phyloP scores from a whole-genome alignment of 2,888 invertebrate species.

The Brenthis ino region DNA sequence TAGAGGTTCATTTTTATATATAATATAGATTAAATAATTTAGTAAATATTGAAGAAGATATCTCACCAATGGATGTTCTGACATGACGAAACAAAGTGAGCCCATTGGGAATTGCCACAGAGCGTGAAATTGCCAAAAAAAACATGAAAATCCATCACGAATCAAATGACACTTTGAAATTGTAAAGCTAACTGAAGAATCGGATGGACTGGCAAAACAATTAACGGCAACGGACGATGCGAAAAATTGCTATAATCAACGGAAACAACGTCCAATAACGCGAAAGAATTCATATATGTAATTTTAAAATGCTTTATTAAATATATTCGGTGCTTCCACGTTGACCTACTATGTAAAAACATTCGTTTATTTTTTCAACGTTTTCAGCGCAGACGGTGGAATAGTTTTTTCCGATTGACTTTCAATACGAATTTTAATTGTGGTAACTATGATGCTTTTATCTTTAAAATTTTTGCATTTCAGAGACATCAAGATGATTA shows the following conservation, averaged over 20 bases:
- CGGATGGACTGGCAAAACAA: constrained; percentile 74
- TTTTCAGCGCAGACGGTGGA: constrained; percentile 24
- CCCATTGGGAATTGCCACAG: constrained; percentile 61
- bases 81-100: constrained; percentile 59
- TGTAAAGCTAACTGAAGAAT: constrained; percentile 77
- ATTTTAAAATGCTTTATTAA: constrained; percentile 56
- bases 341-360: constrained; percentile 45
- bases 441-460: background rate
- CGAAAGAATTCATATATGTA: constrained; percentile 63
- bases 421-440: constrained; percentile 29
- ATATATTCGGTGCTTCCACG: constrained; percentile 45
- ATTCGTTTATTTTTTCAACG: constrained; percentile 32
- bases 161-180: constrained; percentile 80
- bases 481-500: too few relatives aligned
- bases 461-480: background rate
- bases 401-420: constrained; percentile 20
- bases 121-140: constrained; percentile 80
- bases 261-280: constrained; percentile 58
- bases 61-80: constrained; percentile 27
- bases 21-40: background rate
- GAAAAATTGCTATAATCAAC: constrained; percentile 76
- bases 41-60: background rate
- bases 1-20: too few relatives aligned
- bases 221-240: constrained; percentile 65
- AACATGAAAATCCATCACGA: constrained; percentile 76